Percentiles rank a stretch among this genome's conserved stretches.
phyloP scores from a whole-genome alignment of 1,140 invertebrate genomes.

The Penaeus japonicus region DNA sequence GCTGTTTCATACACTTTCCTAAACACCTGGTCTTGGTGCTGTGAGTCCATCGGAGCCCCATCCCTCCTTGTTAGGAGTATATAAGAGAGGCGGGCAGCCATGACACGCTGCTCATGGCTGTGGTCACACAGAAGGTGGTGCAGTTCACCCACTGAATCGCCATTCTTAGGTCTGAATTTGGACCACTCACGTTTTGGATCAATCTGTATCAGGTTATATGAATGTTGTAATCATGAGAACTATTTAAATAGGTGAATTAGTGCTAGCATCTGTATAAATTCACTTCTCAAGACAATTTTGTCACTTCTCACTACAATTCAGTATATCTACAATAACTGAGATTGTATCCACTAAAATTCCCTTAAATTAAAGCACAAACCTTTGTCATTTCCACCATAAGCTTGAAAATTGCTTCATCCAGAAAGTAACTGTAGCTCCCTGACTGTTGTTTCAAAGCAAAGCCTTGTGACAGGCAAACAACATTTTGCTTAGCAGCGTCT shows the following conservation, averaged over 20 bases:
- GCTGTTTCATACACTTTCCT: constrained; percentile 18
- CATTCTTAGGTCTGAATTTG: background rate
- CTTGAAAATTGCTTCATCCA: background rate
- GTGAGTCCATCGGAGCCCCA: background rate
- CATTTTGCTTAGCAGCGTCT: too few species aligned
- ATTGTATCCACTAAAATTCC: background rate
- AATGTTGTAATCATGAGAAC: background rate
- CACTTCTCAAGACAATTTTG: too few species aligned
- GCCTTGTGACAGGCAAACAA: background rate
- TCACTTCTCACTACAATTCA: too few species aligned
- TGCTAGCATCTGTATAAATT: background rate
- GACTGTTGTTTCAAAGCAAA: background rate
- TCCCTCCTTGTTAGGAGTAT: background rate
- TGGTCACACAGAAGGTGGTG: background rate
- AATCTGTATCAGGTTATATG: background rate
- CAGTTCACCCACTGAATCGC: background rate
- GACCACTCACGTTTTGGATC: constrained; percentile 38
- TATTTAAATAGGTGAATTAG: background rate
- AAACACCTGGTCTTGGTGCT: constrained; percentile 6
- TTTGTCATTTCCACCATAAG: constrained; percentile 20
- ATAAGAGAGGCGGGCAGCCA: background rate
- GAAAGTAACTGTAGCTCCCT: background rate
- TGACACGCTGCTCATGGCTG: background rate
- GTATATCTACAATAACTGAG: background rate
- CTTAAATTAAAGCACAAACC: background rate